Base-by-base conservation (phyloP, 2,888 invertebrate genomes). In the Bugulina stolonifera region DNA sequence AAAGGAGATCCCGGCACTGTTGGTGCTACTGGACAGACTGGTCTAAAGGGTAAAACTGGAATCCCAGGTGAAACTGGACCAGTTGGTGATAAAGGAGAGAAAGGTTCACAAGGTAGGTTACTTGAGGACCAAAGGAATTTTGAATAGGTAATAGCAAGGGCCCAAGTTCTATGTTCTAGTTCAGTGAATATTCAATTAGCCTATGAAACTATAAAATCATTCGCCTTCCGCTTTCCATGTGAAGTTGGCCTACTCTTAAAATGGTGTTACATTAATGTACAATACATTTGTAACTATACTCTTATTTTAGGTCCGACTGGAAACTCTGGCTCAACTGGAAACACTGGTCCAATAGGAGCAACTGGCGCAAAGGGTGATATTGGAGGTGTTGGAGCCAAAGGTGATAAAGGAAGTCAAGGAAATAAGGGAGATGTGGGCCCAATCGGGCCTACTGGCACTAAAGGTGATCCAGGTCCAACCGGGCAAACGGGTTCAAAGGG, bases 381-480 rank as follows among this genome's bases (percentile, higher is more conserved):
- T 10, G 64, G 64, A 29, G 27, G 10, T 18, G 23, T 32, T 10
- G 75, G 74, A 35, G 72, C 57, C 1, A 29, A 52, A 35, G 75
- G 75, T 64, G n/a, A 32, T 25, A 18, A n/a, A 34, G 75, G 75
- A 34, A 71, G 1, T 43, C 54, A 64, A 25, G 75, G 75, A 55
- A 29, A 5, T 25, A 57, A 57, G 43, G 75, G 75, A 35, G 22
- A 57, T 10, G 34, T 43, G 14, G 75, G 75, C 25, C 23, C 52
- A n/a, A 64, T 52, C 55, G 75, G 75, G 1, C 55, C 14, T 27
- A 71, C 29, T 54, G 74, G 35, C 5, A n/a, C 14, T 34, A 22
- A 25, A 52, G 74, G 43, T 23, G 22, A 22, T 35, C 54, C 23
- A 35, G 75, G 73, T 23, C 54, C 57, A 18, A 73, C 57, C 69